phyloP scores from a whole-genome alignment of 2,797 vertebrate species.

The Betta splendens region DNA sequence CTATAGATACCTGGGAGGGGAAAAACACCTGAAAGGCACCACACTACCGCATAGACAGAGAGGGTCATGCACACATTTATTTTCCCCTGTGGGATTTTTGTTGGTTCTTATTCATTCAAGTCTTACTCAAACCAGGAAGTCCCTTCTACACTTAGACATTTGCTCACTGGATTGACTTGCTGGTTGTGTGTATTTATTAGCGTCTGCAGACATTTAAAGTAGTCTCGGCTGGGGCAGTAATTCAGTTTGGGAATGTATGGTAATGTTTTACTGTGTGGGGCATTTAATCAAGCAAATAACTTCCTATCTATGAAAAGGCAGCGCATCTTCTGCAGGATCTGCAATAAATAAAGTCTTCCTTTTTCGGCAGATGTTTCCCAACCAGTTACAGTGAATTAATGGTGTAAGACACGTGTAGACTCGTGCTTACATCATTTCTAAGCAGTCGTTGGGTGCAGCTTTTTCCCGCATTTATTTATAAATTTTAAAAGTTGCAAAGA shows the following conservation, averaged over 20 bases:
- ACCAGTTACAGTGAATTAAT: constrained; percentile 1
- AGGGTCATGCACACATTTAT: constrained; percentile 47
- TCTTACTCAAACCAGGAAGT: constrained; percentile 72
- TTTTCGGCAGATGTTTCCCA: background rate
- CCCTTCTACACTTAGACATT: constrained; percentile 32
- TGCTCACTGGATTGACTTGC: constrained; percentile 15
- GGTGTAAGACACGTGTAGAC: background rate
- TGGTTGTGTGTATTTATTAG: background rate
- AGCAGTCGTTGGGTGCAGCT: too few species aligned
- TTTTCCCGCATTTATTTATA: too few species aligned
- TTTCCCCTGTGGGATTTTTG: constrained; percentile 46
- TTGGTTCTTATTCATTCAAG: constrained; percentile 59
- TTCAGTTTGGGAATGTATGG: background rate
- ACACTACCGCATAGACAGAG: constrained; percentile 24
- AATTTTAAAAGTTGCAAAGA: background rate
- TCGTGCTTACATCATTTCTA: too few species aligned
- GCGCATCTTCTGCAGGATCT: background rate
- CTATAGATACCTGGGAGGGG: constrained; percentile 56
- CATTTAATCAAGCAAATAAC: background rate
- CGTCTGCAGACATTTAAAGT: constrained; percentile 20
- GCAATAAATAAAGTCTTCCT: background rate
- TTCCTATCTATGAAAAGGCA: too few species aligned
- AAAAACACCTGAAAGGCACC: constrained; percentile 43
- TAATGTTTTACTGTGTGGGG: background rate
- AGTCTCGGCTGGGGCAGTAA: background rate